Evolutionary conservation across 2,797 vertebrate genomes (phyloP), one percentile per base, ranked within the genome.

Genomic region (Glyptemys insculpta): DNA sequence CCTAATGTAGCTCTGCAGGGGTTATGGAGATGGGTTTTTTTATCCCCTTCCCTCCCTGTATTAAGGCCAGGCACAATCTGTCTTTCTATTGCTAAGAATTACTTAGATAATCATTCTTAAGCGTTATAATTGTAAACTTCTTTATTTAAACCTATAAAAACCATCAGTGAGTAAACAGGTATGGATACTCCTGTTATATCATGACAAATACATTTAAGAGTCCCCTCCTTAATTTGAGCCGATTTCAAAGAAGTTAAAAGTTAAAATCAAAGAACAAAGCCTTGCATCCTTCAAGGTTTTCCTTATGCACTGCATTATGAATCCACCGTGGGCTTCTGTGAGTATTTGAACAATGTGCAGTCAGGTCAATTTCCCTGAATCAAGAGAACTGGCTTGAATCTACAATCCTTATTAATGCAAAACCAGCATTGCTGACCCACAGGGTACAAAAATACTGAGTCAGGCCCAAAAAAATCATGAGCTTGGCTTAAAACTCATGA

Each of bases 11-110:
- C 79, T 8, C 4, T 44, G 72, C 6, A 29, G 44, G 37, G 8
- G 52, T 59, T 12, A 29, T 0, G 0, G 47, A 3, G 23, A 12
- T 1, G 4, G 57, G 14, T 47, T 18, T 29, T 4, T 85, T 27
- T 3, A 1, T 1, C 14, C 21, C 57, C 78, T 80, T 85, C 23
- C n/a, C 81, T 84, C 47, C 59, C 74, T 34, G 27, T 34, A 23
- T 62, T 53, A 3, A 1, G 37, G 68, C 34, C 56, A 86, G 72
- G 44, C 12, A 57, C 1, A 37, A n/a, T 3, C 27, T 9, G 0
- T 4, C 50, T 90, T 25, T 47, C 23, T 47, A 27, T 72, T 8
- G 37, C 18, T 15, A 41, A 89, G 80, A 80, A 90, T 72, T 29
- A 50, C 31, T 65, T 86, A 12, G 29, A 54, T 85, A 74, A 80